Conservation (phyloP, 23 tunicate species). For the Halocynthia roretzi region DNA sequence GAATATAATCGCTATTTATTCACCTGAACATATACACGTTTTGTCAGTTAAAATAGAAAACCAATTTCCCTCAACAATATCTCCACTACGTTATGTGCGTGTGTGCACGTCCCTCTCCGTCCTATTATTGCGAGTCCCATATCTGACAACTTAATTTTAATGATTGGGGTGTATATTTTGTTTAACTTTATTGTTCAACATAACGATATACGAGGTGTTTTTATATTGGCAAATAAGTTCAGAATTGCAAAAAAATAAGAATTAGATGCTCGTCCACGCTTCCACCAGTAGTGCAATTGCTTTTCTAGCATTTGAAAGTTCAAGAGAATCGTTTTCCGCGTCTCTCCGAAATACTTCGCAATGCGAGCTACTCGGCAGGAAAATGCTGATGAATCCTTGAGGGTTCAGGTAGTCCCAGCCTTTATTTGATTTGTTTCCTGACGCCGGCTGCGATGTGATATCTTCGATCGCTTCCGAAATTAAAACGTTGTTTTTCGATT, state of each 20-base stretch:
- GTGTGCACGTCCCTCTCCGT: too few species aligned
- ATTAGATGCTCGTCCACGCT: not conserved
- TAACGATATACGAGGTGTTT: too few species aligned
- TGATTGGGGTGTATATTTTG: too few species aligned
- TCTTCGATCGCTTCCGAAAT: not conserved
- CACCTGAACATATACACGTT: too few species aligned
- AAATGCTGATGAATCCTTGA: not conserved
- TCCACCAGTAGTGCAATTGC: not conserved
- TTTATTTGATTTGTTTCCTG: not conserved
- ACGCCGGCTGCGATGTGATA: not conserved
- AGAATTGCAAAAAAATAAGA: not conserved
- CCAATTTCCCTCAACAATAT: too few species aligned
- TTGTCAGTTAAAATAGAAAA: too few species aligned
- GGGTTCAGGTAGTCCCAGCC: not conserved
- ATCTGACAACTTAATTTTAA: too few species aligned
- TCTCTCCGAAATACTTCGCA: not conserved
- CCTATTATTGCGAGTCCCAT: too few species aligned
- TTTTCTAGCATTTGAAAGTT: constrained; percentile 1
- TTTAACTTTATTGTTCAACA: too few species aligned
- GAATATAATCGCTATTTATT: too few species aligned
- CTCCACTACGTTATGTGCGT: too few species aligned
- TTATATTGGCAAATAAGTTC: not conserved
- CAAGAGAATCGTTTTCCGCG: not conserved
- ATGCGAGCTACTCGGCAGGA: not conserved
- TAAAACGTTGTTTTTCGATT: not conserved